phyloP scores from a whole-genome alignment of 92 coral and sea anemone species.

The Umimayanthus kanabou region DNA sequence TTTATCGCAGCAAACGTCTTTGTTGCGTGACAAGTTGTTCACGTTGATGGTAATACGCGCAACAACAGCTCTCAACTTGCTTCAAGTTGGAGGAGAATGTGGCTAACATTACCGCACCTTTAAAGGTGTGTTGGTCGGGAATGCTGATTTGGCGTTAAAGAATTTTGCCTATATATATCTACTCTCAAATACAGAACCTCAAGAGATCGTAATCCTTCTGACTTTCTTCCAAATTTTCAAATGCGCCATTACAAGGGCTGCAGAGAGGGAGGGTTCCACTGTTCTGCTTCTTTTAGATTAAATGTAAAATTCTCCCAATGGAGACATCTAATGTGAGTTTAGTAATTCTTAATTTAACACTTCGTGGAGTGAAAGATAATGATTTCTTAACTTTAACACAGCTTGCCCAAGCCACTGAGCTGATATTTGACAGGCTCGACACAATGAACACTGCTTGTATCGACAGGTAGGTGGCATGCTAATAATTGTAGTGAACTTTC shows the following conservation, averaged over 20 bases:
- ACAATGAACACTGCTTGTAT: constrained; percentile 91
- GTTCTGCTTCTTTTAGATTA: too few species aligned
- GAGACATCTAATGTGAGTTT: too few species aligned
- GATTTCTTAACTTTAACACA: constrained; percentile 54
- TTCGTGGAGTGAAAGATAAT: not conserved
- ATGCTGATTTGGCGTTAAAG: not conserved
- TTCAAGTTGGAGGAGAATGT: too few species aligned
- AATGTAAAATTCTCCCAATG: too few species aligned
- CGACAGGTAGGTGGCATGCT: constrained; percentile 68
- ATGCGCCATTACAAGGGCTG: not conserved
- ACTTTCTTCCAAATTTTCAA: not conserved
- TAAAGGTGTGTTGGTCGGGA: not conserved
- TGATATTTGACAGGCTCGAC: constrained; percentile 88
- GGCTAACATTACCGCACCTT: not conserved
- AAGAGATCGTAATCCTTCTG: not conserved
- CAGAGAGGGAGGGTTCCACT: too few species aligned
- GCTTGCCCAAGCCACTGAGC: constrained; percentile 97
- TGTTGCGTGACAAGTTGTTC: too few species aligned
- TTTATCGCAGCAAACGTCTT: too few species aligned
- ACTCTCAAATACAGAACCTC: not conserved
- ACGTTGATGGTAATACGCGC: too few species aligned
- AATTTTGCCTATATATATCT: too few species aligned
- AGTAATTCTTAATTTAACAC: too few species aligned
- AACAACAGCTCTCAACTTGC: too few species aligned
- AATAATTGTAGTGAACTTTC: not conserved